A percentile compares a stretch with the other conserved stretches of the same genome.
Evolutionary conservation across 1,140 invertebrate genomes (phyloP).

Genomic region (Drosophila bipectinata): DNA sequence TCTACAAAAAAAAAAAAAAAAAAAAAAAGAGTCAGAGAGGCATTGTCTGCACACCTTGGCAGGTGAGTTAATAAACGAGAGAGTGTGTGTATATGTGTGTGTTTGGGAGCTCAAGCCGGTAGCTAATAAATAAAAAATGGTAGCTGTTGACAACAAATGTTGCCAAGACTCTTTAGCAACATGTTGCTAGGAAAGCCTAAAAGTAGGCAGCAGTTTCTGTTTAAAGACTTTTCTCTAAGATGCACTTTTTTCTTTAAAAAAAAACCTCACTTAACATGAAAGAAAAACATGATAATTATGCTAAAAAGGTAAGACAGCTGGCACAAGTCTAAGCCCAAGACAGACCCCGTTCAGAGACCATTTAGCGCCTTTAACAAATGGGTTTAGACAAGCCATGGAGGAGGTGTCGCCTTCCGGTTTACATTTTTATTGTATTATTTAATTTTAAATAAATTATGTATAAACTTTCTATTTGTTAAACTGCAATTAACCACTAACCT

Average conservation of each 20-base stretch:
- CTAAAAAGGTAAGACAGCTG: slow-evolving; percentile 20
- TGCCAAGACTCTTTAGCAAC: background rate
- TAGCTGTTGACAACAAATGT: slow-evolving; percentile 1
- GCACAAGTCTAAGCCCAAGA: slow-evolving; percentile 18
- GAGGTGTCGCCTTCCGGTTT: background rate
- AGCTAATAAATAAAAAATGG: slow-evolving; percentile 29
- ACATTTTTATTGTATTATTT: background rate
- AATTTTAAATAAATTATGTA: background rate
- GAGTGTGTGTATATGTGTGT: background rate
- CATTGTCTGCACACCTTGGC: slow-evolving; percentile 16
- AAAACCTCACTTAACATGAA: background rate
- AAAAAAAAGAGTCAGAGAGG: slow-evolving; percentile 21
- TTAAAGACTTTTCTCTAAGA: slow-evolving; percentile 2
- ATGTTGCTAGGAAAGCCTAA: slow-evolving; percentile 46
- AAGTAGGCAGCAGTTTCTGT: slow-evolving; percentile 56
- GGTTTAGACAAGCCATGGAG: background rate
- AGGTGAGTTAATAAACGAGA: background rate
- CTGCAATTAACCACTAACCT: background rate
- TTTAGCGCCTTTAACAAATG: slow-evolving; percentile 32
- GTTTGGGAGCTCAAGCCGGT: slow-evolving; percentile 12
- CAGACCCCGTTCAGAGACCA: slow-evolving; percentile 8
- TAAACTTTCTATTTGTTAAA: background rate
- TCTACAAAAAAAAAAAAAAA: slow-evolving; percentile 6
- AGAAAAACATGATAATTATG: slow-evolving; percentile 14
- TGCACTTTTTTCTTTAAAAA: background rate